Evolutionary conservation across 2,797 vertebrate genomes (phyloP), one percentile per base, ranked within the genome.

Genomic region (Iguana delicatissima): DNA sequence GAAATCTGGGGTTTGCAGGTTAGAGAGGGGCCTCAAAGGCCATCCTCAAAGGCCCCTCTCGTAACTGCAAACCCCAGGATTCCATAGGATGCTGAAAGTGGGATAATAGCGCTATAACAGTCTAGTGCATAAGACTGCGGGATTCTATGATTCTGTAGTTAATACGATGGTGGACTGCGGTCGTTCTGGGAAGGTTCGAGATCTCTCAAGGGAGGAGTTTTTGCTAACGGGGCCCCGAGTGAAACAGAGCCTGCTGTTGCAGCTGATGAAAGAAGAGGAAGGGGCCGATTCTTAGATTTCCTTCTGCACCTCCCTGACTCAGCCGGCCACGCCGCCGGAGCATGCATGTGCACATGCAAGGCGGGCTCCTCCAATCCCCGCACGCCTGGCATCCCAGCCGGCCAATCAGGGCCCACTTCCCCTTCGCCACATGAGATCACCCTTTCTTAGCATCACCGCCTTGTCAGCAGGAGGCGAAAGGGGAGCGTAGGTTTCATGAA

Each of bases 331-430:
- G 91, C 90, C 38, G 77, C 13, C 32, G 42, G 57, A 2, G 81
- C 59, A 84, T 95, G 94, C 88, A 74, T 38, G 24, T 86, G 62
- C 93, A 89, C 92, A 92, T 94, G 95, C 90, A 89, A 85, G 72
- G 5, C 7, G 77, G 86, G 20, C 22, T 77, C 91, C 57, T 26
- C 94, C 93, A 95, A 95, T 95, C 93, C 55, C 55, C 67, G 1
- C 2, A 38, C 26, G 9, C 76, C 64, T 92, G 91, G 84, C 84
- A 8, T 50, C n/a, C 32, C 59, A 29, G 6, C 5, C 79, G 8
- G 80, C 93, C 92, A 93, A 95, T 89, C 81, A 50, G 62, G 81
- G n/a, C 64, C 26, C 0, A 55, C n/a, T 82, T 85, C 84, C 84
- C 74, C 29, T 57, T 13, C 57, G 72, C 20, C 32, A 1, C 35